Conservation (phyloP, 2,797 vertebrate genomes). For the Telmatherina bonti region DNA sequence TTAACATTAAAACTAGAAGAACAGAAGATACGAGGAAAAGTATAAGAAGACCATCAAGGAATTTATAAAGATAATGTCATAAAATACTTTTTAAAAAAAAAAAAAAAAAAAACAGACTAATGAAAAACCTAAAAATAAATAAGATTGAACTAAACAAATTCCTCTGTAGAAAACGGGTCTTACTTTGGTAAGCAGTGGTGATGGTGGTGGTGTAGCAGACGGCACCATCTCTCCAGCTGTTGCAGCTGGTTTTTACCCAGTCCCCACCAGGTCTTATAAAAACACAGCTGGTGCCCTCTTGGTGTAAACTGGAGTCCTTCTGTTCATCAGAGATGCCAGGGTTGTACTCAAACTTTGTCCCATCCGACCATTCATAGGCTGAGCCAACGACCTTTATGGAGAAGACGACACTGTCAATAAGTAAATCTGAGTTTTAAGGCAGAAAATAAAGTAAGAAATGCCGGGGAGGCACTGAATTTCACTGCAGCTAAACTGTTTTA, state of each 20-base stretch:
- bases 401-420: neutral
- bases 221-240: slow-evolving; percentile 84
- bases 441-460: neutral
- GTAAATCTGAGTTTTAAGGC: neutral
- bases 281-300: slow-evolving; percentile 82
- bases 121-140: too few species aligned
- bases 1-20: too few species aligned
- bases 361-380: slow-evolving; percentile 94
- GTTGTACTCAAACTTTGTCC: slow-evolving; percentile 82
- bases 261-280: slow-evolving; percentile 83
- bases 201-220: slow-evolving; percentile 88
- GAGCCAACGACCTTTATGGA: slow-evolving; percentile 77
- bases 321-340: slow-evolving; percentile 63
- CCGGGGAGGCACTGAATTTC: neutral
- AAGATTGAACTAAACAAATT: neutral
- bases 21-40: too few species aligned
- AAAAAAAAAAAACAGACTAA: too few species aligned
- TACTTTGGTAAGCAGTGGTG: slow-evolving; percentile 70
- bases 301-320: slow-evolving; percentile 23
- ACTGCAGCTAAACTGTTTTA: neutral
- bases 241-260: slow-evolving; percentile 86
- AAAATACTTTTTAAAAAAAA: too few species aligned
- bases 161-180: slow-evolving; percentile 31
- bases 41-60: too few species aligned
- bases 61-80: too few species aligned